Evolutionary conservation across 1,140 invertebrate genomes (phyloP), one percentile per base, ranked within the genome.

Genomic region (Platyscapa corneri): DNA sequence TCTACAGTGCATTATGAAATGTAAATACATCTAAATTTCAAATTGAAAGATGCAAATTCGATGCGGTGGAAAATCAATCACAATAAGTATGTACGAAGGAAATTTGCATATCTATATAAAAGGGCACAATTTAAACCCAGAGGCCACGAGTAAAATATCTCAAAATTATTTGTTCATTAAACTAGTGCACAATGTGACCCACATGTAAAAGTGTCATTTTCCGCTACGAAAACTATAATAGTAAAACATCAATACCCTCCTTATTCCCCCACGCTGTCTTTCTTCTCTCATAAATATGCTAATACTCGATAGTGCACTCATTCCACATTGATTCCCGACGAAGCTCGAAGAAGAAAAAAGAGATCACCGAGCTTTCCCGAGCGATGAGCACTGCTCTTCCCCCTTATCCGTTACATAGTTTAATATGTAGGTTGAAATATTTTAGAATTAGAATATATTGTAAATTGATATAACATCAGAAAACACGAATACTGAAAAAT

Each of bases 221-320:
- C 39, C 72, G 20, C 30, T 56, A 53, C 16, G 30, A 53, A 53
- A 77, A 77, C 75, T 53, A 77, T 56, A 77, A 77, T 53, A 53
- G 75, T 20, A 46, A 77, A 32, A 32, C n/a, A 53, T 56, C 75
- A 53, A 77, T 77, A 75, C 42, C 67, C 32, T 37, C 67, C 37
- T 70, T 37, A 23, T 39, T 42, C 23, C 37, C 23, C 32, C 37
- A 8, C 37, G 42, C 23, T 74, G 5, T 42, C 27, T 74, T 70
- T 32, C 42, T 30, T n/a, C 42, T 6, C 46, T 27, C 81, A 34
- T 78, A 65, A 83, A 77, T 83, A 83, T 83, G 82, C 72, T 77
- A 67, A 83, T 77, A 70, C 74, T 81, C 64, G 14, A 49, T 30
- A 32, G 79, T 23, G 77, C 77, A 64, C 30, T 64, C 60, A 23